These are phyloP conservation scores for Tragulus kanchil DNA, from an alignment of 2,113 vertebrate genomes.

Conservation along the genomic window DNA sequence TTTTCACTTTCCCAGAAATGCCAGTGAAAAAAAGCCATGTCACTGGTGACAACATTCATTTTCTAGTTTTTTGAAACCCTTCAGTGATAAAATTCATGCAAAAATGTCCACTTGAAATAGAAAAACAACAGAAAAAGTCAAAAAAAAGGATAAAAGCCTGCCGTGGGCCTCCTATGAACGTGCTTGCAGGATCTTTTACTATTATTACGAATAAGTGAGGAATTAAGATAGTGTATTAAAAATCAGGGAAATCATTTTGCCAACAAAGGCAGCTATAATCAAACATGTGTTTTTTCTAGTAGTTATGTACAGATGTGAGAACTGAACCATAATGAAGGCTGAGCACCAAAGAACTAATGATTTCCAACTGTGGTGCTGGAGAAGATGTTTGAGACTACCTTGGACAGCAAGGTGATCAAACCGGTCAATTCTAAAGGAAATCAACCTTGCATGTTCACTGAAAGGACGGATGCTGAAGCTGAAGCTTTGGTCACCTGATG, in stretches of 20 bases:
- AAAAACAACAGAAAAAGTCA: not conserved
- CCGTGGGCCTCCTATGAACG: not conserved
- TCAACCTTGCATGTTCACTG: not conserved
- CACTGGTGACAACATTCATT: not conserved
- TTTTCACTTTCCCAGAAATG: not conserved
- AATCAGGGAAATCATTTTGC: not conserved
- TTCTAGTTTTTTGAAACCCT: not conserved
- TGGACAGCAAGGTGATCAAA: not conserved
- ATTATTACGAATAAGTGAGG: not conserved
- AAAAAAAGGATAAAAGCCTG: not conserved
- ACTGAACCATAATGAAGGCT: not conserved
- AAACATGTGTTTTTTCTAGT: not conserved
- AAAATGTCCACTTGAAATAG: not conserved
- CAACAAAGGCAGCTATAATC: accelerated
- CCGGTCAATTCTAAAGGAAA: not conserved
- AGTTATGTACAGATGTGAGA: not conserved
- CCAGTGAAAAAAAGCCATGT: not conserved
- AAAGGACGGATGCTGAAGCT: not conserved
- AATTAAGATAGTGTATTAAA: not conserved
- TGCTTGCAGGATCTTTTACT: not conserved
- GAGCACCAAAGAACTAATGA: not conserved
- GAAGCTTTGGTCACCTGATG: not conserved
- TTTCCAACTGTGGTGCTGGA: not conserved
- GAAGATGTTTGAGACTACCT: not conserved
- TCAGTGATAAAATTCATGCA: not conserved